Conservation (phyloP, 2,113 vertebrate species). For the Saccopteryx bilineata region DNA sequence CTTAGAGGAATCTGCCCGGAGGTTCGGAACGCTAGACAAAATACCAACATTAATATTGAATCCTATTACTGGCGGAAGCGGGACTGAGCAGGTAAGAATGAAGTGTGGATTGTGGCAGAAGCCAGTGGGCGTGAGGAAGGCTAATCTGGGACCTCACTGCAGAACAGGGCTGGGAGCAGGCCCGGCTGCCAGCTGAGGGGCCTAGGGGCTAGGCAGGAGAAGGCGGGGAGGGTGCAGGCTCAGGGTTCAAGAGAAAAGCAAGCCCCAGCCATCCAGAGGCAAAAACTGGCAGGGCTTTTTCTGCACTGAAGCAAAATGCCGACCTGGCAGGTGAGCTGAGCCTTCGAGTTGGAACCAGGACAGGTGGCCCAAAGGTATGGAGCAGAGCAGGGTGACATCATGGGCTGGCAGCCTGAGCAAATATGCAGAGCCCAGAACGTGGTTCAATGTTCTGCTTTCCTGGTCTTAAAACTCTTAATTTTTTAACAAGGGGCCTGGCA, state of each 20-base stretch:
- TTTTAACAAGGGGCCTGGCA: not conserved
- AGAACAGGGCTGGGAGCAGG: not conserved
- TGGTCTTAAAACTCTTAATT: not conserved
- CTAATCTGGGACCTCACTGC: not conserved
- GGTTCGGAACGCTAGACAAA: not conserved
- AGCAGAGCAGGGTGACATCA: rapidly evolving
- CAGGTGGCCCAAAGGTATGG: not conserved
- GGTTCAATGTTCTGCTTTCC: not conserved
- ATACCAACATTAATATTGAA: not conserved
- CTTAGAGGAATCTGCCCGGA: not conserved
- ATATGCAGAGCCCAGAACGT: not conserved
- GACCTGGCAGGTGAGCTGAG: not conserved
- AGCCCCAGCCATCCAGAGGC: not conserved
- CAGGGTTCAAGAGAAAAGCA: not conserved
- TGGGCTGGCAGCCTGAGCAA: rapidly evolving
- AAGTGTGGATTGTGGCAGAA: not conserved
- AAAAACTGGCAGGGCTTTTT: not conserved
- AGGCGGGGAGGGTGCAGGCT: too few relatives aligned
- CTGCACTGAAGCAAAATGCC: not conserved
- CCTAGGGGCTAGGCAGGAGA: not conserved
- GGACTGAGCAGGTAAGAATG: not conserved
- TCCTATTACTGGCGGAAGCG: not conserved
- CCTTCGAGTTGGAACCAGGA: too few relatives aligned
- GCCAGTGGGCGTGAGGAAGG: not conserved
- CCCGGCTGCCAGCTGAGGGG: not conserved